Base-by-base conservation (phyloP, 1,140 invertebrate species). In the Elysia chlorotica region DNA sequence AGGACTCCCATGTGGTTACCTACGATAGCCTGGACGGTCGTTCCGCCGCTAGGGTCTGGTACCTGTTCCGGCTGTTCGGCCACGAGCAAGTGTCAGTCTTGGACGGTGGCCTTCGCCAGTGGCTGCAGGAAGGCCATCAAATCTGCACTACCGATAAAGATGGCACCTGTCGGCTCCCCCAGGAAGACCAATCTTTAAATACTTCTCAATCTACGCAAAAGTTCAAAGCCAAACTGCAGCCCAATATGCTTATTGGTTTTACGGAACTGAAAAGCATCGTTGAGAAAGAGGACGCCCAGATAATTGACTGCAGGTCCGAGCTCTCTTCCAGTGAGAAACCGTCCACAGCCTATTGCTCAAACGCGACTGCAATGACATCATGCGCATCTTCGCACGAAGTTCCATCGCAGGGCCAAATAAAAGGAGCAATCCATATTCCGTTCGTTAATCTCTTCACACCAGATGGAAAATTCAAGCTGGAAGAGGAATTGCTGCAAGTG, bases 31-130 rank as follows among this genome's bases (percentile, higher is more conserved):
- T 76, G 36, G 74, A 78, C 54, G 73, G 67, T n/a, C 19, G 68
- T 0, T 76, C 78, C 17, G 70, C 79, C 6, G 59, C 79, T 17
- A 73, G 79, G 41, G 75, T 78, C 30, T 83, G 81, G 81, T 84
- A 78, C 78, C 28, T 82, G 25, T 82, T 84, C 33, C 78, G 80
- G 74, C 80, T 78, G 25, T 79, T 75, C 71, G 80, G 80, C 17
- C 80, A 82, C 54, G 65, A 54, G 17, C 78, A 77, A 28, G 73
- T 82, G 17, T 80, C 80, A 17, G 66, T 82, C 35, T 68, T 82
- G 17, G 74, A 82, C 61, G 80, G 80, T 36, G 80, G 80, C 17
- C 66, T 80, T 19, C 25, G 53, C 14, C 78, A 79, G 71, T 82
- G 80, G 80, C 54, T 73, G 38, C 33, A 48, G 19, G 74, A 80